These are phyloP conservation scores for Eupleurogrammus muticus DNA, from an alignment of 2,797 vertebrate genomes.

Conservation along the genomic window DNA sequence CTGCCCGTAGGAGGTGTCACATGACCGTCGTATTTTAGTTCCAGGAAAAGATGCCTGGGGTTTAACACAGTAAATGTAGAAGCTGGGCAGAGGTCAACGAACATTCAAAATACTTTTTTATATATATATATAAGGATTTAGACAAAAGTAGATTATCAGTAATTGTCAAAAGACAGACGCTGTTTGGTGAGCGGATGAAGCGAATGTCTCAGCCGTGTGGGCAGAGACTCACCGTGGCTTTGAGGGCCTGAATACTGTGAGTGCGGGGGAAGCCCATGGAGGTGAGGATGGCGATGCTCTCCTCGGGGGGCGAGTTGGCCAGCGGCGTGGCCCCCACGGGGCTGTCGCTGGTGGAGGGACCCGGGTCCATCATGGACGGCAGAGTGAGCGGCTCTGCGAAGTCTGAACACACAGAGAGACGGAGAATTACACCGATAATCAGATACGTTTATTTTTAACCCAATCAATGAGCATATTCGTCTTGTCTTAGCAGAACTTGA, in stretches of 20 bases:
- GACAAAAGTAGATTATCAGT: conserved; percentile 1
- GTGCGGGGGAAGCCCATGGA: conserved; percentile 97
- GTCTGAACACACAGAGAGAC: conserved; percentile 78
- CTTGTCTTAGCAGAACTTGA: conserved; percentile 3
- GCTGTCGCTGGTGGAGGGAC: conserved; percentile 74
- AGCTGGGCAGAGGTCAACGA: neutral
- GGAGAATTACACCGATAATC: conserved; percentile 7
- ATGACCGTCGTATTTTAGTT: neutral
- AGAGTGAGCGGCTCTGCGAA: conserved; percentile 94
- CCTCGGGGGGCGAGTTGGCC: conserved; percentile 94
- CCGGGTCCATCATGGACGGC: conserved; percentile 86
- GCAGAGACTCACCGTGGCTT: conserved; percentile 89
- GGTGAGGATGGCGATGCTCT: conserved; percentile 93
- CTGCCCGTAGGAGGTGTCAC: neutral
- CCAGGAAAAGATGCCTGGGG: neutral
- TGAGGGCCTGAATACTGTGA: conserved; percentile 90
- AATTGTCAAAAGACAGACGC: neutral
- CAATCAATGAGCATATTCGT: neutral
- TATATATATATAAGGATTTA: conserved; percentile 1
- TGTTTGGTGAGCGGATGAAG: neutral
- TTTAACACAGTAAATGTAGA: conserved; percentile 2
- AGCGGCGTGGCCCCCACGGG: conserved; percentile 76
- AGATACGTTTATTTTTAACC: conserved; percentile 25
- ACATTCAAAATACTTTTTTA: neutral
- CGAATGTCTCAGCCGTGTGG: conserved; percentile 2